Evolutionary conservation across 1,140 invertebrate genomes (phyloP).

Genomic region (Neotoxoptera formosana): DNA sequence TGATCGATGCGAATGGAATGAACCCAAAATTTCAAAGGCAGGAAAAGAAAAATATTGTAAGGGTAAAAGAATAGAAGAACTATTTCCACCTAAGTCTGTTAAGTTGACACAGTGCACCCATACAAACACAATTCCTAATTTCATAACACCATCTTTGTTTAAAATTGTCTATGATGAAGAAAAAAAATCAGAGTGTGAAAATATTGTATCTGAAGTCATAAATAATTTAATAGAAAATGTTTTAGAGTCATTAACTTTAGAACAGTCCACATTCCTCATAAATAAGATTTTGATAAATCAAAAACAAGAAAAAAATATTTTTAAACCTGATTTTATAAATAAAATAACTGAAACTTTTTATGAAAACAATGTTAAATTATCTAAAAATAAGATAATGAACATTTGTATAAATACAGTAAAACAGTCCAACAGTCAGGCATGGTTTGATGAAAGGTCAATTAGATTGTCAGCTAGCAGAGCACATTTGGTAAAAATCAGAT

Average conservation of each 20-base stretch:
- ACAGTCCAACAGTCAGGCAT: neutral
- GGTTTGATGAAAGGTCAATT: neutral
- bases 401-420: too few species aligned
- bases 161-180: slow-evolving; percentile 15
- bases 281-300: slow-evolving; percentile 6
- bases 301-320: neutral
- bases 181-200: neutral
- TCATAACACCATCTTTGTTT: neutral
- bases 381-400: too few species aligned
- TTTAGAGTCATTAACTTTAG: neutral
- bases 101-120: neutral
- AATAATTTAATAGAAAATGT: neutral
- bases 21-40: neutral
- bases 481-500: neutral
- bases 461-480: neutral
- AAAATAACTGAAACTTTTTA: neutral
- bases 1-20: neutral
- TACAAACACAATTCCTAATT: neutral
- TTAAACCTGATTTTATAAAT: neutral
- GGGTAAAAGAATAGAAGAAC: neutral
- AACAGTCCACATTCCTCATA: neutral
- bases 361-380: neutral
- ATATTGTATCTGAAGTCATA: neutral
- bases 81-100: neutral
- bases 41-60: neutral